Base-by-base conservation (phyloP, 1,140 invertebrate genomes). In the Holcopasites calliopsidis region DNA sequence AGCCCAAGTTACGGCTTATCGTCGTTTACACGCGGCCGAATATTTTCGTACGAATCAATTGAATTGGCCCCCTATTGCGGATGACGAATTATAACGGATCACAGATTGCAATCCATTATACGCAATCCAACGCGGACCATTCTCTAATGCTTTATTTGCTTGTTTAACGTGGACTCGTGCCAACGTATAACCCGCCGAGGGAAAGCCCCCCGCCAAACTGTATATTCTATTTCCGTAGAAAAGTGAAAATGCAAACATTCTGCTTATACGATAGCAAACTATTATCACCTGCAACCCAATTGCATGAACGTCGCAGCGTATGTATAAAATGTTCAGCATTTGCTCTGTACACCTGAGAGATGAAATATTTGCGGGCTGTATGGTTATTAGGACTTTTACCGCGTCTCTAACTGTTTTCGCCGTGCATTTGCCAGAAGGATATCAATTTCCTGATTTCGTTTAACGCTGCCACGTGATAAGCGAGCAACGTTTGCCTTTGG, bases 61-160 rank as follows among this genome's bases (percentile, higher is more conserved):
- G 55, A 42, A n/a, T 23, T 13, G 11, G 10, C n/a, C 16, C n/a
- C n/a, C 21, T 28, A 35, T 13, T 40, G 35, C 58, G 11, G 35
- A 40, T 73, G 49, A 76, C 35, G 74, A 55, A 60, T 73, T 73
- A 62, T 38, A 77, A 26, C 23, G 31, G 50, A 65, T 73, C 58
- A 42, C n/a, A 69, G 49, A 76, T 79, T 76, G 65, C 64, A 79
- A 62, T 57, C 58, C 38, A 44, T 76, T 79, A 79, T 70, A 79
- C 21, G 42, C 57, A 35, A 18, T 31, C 64, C 11, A 35, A 69
- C 28, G 40, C 33, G 44, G 65, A 40, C 38, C 62, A 64, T 75
- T 79, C n/a, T n/a, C 72, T 79, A 76, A 66, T 69, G 72, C 49
- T 69, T 79, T 68, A 70, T 60, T 75, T 58, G 76, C 44, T 50